phyloP scores from a whole-genome alignment of 2,888 invertebrate genomes.

The Phrixothrix hirtus region DNA sequence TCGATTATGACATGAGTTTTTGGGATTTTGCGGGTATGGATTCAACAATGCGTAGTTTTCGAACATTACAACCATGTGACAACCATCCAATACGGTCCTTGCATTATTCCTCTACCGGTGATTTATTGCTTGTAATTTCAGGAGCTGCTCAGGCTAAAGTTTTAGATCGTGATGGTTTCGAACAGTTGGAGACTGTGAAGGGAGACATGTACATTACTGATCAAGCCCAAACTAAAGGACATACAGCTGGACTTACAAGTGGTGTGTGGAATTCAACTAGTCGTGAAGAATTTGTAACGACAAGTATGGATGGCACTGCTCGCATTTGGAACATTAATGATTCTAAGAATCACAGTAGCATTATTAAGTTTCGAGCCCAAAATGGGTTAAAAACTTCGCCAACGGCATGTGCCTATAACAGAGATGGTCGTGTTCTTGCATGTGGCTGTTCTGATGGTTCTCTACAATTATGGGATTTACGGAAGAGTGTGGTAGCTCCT shows the following conservation, averaged over 20 bases:
- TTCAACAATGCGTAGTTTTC: conserved; percentile 84
- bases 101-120: conserved; percentile 93
- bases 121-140: conserved; percentile 88
- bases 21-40: conserved; percentile 99
- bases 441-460: conserved; percentile 95
- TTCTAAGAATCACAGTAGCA: conserved; percentile 74
- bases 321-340: conserved; percentile 83
- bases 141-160: conserved; percentile 94
- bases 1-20: conserved; percentile 94
- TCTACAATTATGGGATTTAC: conserved; percentile 95
- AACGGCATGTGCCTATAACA: conserved; percentile 66
- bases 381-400: conserved; percentile 87
- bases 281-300: conserved; percentile 92
- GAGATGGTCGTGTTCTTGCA: conserved; percentile 83
- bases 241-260: conserved; percentile 85
- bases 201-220: conserved; percentile 85
- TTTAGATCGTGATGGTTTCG: conserved; percentile 91
- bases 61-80: conserved; percentile 93
- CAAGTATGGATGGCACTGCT: conserved; percentile 91
- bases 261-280: conserved; percentile 94
- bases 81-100: conserved; percentile 89
- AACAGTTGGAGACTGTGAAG: conserved; percentile 89
- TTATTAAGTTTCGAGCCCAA: conserved; percentile 85
- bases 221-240: conserved; percentile 89
- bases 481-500: conserved; percentile 89